Conservation (phyloP, 2,797 vertebrate species). For the Gadopsis marmoratus region DNA sequence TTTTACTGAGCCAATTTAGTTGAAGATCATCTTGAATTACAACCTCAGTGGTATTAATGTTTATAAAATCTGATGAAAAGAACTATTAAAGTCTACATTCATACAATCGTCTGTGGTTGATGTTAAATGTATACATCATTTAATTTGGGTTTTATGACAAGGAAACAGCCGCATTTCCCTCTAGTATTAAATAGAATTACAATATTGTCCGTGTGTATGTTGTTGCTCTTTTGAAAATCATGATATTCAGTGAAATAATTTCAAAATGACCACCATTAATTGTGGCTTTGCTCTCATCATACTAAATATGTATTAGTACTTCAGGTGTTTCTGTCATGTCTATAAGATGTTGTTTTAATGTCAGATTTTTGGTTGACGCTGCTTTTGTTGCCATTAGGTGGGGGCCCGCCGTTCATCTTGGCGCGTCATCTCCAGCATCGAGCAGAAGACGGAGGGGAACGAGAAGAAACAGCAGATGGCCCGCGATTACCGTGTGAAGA, state of each 20-base stretch:
- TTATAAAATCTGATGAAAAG: neutral
- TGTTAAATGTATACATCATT: neutral
- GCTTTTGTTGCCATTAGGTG: constrained; percentile 69
- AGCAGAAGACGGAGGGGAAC: constrained; percentile 95
- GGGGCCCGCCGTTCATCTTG: constrained; percentile 98
- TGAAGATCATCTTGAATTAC: neutral
- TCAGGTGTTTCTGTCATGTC: neutral
- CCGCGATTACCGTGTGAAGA: constrained; percentile 95
- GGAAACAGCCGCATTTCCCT: neutral
- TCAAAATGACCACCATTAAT: too few species aligned
- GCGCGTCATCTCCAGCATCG: constrained; percentile 99
- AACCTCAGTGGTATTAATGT: neutral
- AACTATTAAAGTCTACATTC: neutral
- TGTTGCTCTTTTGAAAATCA: neutral
- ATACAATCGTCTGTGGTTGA: neutral
- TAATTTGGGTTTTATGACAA: neutral
- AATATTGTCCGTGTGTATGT: neutral
- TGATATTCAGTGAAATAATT: neutral
- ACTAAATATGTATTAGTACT: neutral
- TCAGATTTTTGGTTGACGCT: neutral
- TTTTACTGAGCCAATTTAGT: neutral
- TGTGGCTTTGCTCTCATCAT: neutral
- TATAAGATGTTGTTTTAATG: neutral
- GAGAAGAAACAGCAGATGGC: constrained; percentile 99
- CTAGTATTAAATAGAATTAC: neutral